Evolutionary conservation across 2,113 vertebrate genomes (phyloP).

Genomic region (Calypte anna): DNA sequence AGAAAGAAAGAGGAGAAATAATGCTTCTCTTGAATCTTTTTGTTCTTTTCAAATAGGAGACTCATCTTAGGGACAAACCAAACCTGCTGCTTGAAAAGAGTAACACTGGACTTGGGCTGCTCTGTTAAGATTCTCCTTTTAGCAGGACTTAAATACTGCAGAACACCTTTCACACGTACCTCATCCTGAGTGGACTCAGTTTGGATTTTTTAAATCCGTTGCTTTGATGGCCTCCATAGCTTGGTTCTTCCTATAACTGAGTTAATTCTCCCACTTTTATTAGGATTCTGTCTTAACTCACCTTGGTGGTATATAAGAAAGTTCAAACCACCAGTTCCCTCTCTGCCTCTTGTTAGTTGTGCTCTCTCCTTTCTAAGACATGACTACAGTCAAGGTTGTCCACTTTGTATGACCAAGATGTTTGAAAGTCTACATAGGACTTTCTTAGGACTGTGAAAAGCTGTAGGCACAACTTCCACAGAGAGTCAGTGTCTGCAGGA

Average conservation of each 20-base stretch:
- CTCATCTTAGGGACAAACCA: neutral
- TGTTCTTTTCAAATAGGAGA: neutral
- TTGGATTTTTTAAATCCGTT: neutral
- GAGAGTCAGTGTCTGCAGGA: too few relatives aligned
- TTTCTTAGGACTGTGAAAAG: neutral
- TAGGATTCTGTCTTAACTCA: neutral
- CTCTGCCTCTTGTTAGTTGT: neutral
- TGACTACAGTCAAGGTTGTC: neutral
- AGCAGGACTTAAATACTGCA: neutral
- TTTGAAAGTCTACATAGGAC: neutral
- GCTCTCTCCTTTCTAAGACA: neutral
- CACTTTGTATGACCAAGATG: neutral
- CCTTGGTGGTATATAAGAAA: neutral
- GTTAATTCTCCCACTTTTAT: neutral
- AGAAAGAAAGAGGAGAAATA: neutral
- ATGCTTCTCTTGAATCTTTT: neutral
- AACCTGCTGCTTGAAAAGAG: neutral
- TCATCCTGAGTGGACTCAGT: neutral
- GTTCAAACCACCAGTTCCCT: neutral
- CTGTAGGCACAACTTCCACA: too few relatives aligned
- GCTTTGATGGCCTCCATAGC: neutral
- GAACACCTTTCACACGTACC: accelerated
- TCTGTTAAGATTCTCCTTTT: neutral
- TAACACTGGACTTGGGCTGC: neutral
- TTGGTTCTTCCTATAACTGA: neutral